Evolutionary conservation across 1,140 invertebrate genomes (phyloP).

Genomic region (Centruroides sculpturatus): DNA sequence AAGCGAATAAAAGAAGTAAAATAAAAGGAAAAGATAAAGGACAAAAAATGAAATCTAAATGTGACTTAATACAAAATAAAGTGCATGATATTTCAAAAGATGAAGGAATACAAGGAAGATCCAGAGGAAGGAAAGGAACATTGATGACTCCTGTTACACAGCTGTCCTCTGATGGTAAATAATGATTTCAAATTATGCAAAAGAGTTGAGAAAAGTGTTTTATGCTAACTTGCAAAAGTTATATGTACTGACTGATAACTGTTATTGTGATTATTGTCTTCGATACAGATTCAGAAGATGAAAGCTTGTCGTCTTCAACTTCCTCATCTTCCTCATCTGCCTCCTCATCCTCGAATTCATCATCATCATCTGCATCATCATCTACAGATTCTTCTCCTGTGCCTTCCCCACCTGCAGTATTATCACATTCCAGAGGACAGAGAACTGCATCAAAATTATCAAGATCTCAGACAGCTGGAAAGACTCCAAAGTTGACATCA

Average conservation of each 20-base stretch:
- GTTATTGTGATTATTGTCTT: too few relatives aligned
- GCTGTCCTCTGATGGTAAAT: too few relatives aligned
- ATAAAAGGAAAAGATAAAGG: neutral
- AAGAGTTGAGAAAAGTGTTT: too few relatives aligned
- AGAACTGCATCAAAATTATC: neutral
- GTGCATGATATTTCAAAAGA: neutral
- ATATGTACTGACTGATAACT: too few relatives aligned
- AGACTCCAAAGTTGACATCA: too few relatives aligned
- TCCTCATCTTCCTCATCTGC: too few relatives aligned
- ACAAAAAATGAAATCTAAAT: neutral
- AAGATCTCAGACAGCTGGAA: neutral
- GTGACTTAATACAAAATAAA: neutral
- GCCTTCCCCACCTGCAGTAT: neutral
- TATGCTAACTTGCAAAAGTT: too few relatives aligned
- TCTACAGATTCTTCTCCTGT: neutral
- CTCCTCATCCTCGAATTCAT: neutral
- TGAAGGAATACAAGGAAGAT: neutral
- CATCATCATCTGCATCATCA: neutral
- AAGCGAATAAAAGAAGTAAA: constrained; percentile 2
- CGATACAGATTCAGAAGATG: too few relatives aligned
- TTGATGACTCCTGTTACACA: too few relatives aligned
- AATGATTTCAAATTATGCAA: too few relatives aligned
- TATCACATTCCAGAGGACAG: neutral
- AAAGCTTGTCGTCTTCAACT: too few relatives aligned
- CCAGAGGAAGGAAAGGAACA: neutral